Base-by-base conservation (phyloP, 2,113 vertebrate species). In the Fregetta grallaria region DNA sequence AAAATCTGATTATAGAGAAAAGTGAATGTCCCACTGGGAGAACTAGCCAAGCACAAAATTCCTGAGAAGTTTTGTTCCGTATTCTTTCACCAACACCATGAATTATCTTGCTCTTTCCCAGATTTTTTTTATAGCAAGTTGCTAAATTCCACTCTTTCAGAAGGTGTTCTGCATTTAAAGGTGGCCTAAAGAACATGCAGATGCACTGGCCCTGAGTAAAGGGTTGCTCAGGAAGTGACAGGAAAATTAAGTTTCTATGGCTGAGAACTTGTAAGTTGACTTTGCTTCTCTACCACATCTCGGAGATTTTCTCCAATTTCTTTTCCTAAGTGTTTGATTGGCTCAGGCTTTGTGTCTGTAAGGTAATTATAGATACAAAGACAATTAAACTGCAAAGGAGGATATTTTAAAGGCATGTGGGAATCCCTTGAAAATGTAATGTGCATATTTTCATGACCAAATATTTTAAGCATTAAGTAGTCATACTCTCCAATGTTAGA, bases 1-100 rank as follows among this genome's bases (percentile, higher is more conserved):
- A 83, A 95, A 92, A 96, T 88, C 82, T 93, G 71, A 86, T 92
- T 94, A 77, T 30, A 88, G 38, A 79, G 66, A 47, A 80, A 88
- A 96, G 63, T 15, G 42, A 83, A 92, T 36, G 78, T 40, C 72
- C 78, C 81, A 47, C 15, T 30, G 88, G 90, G 92, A 95, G 50
- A 76, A 74, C 38, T n/a, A 94, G 63, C 70, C 66, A 88, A 92
- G 85, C 53, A 76, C 30, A 59, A 53, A 93, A 93, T 92, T 93
- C 74, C 86, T 52, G 59, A 81, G 52, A 82, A 88, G 58, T 83
- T 91, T 73, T 79, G 19, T n/a, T 96, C 85, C 9, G 0, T 92
- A 70, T 71, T 96, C 78, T 73, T 90, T 79, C 59, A 90, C 29
- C 67, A 90, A 63, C 50, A 63, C 27, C 70, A 70, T 10, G 26